Evolutionary conservation across 2,113 vertebrate species (phyloP), one percentile per base, ranked within the genome.

Genomic region (Ovis canadensis): DNA sequence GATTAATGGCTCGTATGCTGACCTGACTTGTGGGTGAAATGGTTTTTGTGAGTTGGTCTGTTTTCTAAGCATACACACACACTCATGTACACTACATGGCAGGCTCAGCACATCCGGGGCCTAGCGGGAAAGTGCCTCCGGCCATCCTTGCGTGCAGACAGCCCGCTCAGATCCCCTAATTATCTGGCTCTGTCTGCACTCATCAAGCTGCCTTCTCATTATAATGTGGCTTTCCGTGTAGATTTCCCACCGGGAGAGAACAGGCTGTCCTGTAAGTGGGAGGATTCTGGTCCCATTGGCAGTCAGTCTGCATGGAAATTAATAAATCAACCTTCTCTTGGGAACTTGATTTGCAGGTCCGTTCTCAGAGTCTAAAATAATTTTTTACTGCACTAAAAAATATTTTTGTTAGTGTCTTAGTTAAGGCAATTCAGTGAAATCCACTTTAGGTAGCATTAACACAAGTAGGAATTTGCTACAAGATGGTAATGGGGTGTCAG

Each of bases 181-280:
- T 94, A 97, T 31, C 91, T 93, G 45, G 29, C 71, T 92, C 78
- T 88, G 43, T 60, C 85, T 96, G 67, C 1, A 8, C 52, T 94
- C 88, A 55, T 93, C 97, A 96, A 71, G 91, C 82, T 87, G 89
- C 86, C 40, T 91, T 92, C 92, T 97, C 94, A 45, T 94, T 93
- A 87, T 80, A 94, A 96, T 83, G 52, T 91, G 92, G 95, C 89
- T 92, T 96, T 64, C n/a, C 3, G 0, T 40, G 19, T 55, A 95
- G 90, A 89, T 88, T 84, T 91, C 94, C 93, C 82, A 62, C 94
- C 21, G n/a, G 55, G 60, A 98, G 40, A 94, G 71, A 95, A 96
- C 50, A 93, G 45, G 62, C 96, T 98, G 96, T 94, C 86, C 93
- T 62, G 59, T 80, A 77, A 88, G 74, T 25, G 0, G 14, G n/a